These are phyloP conservation scores for Lasioglossum vierecki DNA, from an alignment of 2,888 invertebrate genomes.

Conservation along the genomic window DNA sequence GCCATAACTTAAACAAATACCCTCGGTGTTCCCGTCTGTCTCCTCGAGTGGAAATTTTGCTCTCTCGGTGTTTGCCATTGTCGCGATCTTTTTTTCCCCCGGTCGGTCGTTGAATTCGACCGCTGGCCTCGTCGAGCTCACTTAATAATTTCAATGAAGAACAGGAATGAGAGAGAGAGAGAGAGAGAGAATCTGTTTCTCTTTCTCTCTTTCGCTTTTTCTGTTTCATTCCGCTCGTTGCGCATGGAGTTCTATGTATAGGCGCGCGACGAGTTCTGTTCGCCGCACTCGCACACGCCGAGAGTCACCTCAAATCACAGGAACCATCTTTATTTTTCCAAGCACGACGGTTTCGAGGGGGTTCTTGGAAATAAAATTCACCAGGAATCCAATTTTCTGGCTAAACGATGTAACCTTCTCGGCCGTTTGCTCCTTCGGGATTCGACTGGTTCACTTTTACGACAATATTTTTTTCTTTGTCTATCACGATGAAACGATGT, in stretches of 20 bases:
- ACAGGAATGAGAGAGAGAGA: background rate
- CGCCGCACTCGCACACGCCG: background rate
- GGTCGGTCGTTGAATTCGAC: slow-evolving; percentile 15
- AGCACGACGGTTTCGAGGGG: background rate
- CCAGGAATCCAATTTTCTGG: background rate
- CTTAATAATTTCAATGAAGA: slow-evolving; percentile 27
- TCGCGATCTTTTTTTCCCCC: slow-evolving; percentile 9
- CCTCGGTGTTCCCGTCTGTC: slow-evolving; percentile 9
- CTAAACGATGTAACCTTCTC: background rate
- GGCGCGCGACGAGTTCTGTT: background rate
- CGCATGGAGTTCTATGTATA: background rate
- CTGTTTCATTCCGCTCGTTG: background rate
- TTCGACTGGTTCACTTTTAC: background rate
- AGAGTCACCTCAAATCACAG: slow-evolving; percentile 8
- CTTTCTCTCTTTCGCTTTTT: background rate
- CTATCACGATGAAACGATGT: too few species aligned
- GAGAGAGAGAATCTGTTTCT: background rate
- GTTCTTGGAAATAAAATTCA: background rate
- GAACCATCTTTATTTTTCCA: background rate
- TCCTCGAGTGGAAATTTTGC: slow-evolving; percentile 15
- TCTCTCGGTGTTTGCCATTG: slow-evolving; percentile 20
- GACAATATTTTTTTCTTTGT: background rate
- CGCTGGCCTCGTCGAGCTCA: slow-evolving; percentile 2
- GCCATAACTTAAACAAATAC: slow-evolving; percentile 35
- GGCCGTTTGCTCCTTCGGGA: background rate